Evolutionary conservation across 2,888 invertebrate species (phyloP).

Genomic region (Schrankia costaestrigalis): DNA sequence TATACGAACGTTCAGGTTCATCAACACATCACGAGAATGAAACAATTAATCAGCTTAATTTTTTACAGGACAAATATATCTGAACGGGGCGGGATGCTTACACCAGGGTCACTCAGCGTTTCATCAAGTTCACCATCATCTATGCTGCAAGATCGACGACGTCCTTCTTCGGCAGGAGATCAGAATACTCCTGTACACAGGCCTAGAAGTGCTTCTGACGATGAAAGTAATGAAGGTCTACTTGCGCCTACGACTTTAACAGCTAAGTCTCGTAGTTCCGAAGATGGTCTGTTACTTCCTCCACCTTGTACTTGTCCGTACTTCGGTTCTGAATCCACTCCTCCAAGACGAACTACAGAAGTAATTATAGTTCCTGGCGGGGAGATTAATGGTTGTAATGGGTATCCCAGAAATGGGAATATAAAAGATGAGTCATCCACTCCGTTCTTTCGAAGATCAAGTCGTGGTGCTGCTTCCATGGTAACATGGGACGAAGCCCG

Average conservation of each 20-base stretch:
- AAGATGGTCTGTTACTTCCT: slow-evolving; percentile 81
- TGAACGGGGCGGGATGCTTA: slow-evolving; percentile 69
- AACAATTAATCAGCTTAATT: neutral
- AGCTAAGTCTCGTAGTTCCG: slow-evolving; percentile 69
- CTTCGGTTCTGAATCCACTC: slow-evolving; percentile 85
- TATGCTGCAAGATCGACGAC: slow-evolving; percentile 65
- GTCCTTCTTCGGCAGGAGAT: slow-evolving; percentile 64
- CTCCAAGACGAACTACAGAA: slow-evolving; percentile 72
- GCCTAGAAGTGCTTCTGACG: slow-evolving; percentile 69
- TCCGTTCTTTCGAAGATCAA: slow-evolving; percentile 74
- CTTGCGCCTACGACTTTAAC: slow-evolving; percentile 61
- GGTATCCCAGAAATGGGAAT: slow-evolving; percentile 59
- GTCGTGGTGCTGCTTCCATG: slow-evolving; percentile 86
- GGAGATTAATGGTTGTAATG: slow-evolving; percentile 69
- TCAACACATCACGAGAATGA: neutral
- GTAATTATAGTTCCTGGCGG: slow-evolving; percentile 79
- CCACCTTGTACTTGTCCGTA: slow-evolving; percentile 91
- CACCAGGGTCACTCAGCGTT: slow-evolving; percentile 69
- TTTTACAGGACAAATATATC: slow-evolving; percentile 63
- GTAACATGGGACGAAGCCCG: slow-evolving; percentile 88
- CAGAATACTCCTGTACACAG: slow-evolving; percentile 57
- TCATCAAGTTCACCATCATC: slow-evolving; percentile 75
- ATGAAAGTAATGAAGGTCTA: slow-evolving; percentile 65
- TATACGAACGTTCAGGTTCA: slow-evolving; percentile 11
- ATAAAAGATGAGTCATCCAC: slow-evolving; percentile 67